phyloP scores from a whole-genome alignment of 2,797 vertebrate genomes.

The Triplophysa yarkandensis region DNA sequence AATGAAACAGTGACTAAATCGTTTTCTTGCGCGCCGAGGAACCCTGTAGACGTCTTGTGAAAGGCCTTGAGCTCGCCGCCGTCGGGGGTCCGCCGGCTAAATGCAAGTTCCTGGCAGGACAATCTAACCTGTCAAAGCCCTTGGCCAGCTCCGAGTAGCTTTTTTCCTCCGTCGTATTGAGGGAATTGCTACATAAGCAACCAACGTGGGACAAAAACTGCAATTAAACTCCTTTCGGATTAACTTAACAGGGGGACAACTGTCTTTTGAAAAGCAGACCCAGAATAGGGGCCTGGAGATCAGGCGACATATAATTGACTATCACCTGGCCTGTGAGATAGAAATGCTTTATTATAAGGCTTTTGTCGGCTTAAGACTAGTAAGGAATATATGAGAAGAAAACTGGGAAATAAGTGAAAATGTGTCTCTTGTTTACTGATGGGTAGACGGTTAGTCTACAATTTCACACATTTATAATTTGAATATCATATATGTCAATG shows the following conservation, averaged over 20 bases:
- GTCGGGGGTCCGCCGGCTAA: slow-evolving; percentile 74
- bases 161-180: slow-evolving; percentile 70
- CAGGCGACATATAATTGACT: slow-evolving; percentile 56
- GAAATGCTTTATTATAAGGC: slow-evolving; percentile 50
- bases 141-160: slow-evolving; percentile 73
- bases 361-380: slow-evolving; percentile 68
- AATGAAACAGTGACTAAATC: slow-evolving; percentile 98
- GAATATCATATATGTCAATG: background rate
- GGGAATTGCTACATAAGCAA: slow-evolving; percentile 79
- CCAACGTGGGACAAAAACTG: slow-evolving; percentile 82
- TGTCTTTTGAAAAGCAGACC: slow-evolving; percentile 72
- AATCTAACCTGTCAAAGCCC: slow-evolving; percentile 82
- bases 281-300: slow-evolving; percentile 70
- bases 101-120: slow-evolving; percentile 77
- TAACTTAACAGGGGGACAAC: slow-evolving; percentile 63
- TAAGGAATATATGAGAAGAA: slow-evolving; percentile 48
- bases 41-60: slow-evolving; percentile 83
- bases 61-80: slow-evolving; percentile 77
- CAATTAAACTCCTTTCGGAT: slow-evolving; percentile 85
- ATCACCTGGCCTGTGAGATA: slow-evolving; percentile 61
- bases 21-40: slow-evolving; percentile 80
- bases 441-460: background rate
- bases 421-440: background rate
- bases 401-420: slow-evolving; percentile 21
- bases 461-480: background rate